Conservation (phyloP, 2,888 invertebrate species). For the Athrips mouffetella region DNA sequence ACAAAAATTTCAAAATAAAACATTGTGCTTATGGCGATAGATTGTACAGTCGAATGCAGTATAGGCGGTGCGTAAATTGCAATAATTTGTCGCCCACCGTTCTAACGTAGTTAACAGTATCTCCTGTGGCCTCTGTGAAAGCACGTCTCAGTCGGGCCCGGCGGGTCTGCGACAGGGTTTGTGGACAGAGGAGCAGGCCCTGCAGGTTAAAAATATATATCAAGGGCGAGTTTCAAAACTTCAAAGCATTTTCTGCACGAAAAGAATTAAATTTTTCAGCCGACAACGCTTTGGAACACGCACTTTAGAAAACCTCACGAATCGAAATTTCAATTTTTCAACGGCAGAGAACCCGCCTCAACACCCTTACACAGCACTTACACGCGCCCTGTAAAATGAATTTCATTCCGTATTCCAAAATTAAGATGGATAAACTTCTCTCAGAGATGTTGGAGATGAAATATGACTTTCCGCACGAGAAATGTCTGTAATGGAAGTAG, state of each 20-base stretch:
- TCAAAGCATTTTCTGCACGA: constrained; percentile 58
- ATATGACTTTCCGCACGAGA: background rate
- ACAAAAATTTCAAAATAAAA: background rate
- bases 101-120: constrained; percentile 92
- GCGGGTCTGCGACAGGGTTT: constrained; percentile 92
- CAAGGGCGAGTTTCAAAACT: constrained; percentile 27
- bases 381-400: constrained; percentile 43
- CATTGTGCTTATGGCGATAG: too few species aligned
- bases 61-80: constrained; percentile 60
- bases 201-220: constrained; percentile 72
- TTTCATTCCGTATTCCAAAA: constrained; percentile 12
- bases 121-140: constrained; percentile 92
- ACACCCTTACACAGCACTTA: constrained; percentile 70
- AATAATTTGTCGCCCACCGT: constrained; percentile 82
- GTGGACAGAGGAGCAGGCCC: constrained; percentile 92
- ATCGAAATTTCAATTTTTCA: too few species aligned
- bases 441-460: background rate
- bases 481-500: background rate
- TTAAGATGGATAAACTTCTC: constrained; percentile 10
- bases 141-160: constrained; percentile 91
- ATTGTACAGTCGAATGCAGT: constrained; percentile 67
- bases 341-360: constrained; percentile 51
- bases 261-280: too few species aligned
- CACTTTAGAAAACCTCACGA: too few species aligned
- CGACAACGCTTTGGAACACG: too few species aligned